A percentile compares a stretch with the other conserved stretches of the same genome.
These are phyloP conservation scores for Maniola hyperantus DNA, from an alignment of 2,888 invertebrate genomes.

Conservation along the genomic window DNA sequence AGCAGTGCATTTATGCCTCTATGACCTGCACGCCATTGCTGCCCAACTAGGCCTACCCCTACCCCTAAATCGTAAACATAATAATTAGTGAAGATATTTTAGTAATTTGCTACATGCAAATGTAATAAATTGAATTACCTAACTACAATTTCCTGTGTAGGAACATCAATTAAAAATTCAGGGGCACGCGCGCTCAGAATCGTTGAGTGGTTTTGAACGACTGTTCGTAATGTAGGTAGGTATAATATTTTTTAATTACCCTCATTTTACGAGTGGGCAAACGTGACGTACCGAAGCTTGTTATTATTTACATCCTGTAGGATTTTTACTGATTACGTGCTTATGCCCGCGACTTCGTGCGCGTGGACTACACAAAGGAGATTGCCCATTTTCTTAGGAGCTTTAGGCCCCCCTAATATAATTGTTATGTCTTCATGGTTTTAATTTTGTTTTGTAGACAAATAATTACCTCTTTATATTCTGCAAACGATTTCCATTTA, in stretches of 20 bases:
- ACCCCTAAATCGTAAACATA: background rate
- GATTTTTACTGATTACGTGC: too few relatives aligned
- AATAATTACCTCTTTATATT: too few relatives aligned
- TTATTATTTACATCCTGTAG: background rate
- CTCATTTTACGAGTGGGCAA: constrained; percentile 5
- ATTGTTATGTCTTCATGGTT: too few relatives aligned
- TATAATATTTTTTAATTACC: constrained; percentile 20
- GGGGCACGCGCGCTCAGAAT: constrained; percentile 13
- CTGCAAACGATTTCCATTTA: too few relatives aligned
- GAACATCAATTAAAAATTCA: constrained; percentile 31
- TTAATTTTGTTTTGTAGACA: too few relatives aligned
- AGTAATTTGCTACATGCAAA: background rate
- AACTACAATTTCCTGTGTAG: constrained; percentile 1
- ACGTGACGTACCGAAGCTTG: constrained; percentile 5
- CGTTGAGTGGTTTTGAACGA: constrained; percentile 20
- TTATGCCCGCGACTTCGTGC: too few relatives aligned
- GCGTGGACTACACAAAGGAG: too few relatives aligned
- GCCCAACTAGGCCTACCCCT: too few relatives aligned
- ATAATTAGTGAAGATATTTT: background rate
- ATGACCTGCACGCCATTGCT: too few relatives aligned
- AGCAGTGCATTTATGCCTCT: too few relatives aligned
- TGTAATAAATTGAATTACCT: constrained; percentile 14
- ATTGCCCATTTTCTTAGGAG: too few relatives aligned
- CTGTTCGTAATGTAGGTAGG: constrained; percentile 18
- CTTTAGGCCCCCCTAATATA: too few relatives aligned